A percentile compares a stretch with the other conserved stretches of the same genome.
Evolutionary conservation across 2,888 invertebrate genomes (phyloP).

Genomic region (Hypomecis atomaria): DNA sequence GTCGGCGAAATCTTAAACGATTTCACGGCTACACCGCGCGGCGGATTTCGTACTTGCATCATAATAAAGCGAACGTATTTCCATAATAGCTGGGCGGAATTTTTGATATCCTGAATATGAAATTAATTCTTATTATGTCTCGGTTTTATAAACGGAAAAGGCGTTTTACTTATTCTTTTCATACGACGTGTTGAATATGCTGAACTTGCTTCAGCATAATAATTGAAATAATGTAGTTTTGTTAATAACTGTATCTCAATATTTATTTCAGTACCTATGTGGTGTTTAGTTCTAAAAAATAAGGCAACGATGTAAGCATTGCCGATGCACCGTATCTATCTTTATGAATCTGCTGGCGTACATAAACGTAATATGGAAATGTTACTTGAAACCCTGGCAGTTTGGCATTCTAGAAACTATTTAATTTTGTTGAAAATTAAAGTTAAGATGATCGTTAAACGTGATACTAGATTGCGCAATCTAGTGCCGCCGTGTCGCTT

Average conservation of each 20-base stretch:
- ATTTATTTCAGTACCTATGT: no score
- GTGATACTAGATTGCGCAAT: constrained; percentile 3
- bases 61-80: constrained; percentile 48
- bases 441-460: constrained; percentile 11
- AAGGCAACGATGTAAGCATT: no score
- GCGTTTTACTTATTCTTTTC: no score
- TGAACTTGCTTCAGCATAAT: no score
- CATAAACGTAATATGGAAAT: no score
- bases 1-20: constrained; percentile 59
- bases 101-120: constrained; percentile 26
- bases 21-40: constrained; percentile 54
- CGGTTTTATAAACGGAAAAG: not conserved
- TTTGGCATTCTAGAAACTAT: not conserved
- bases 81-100: constrained; percentile 21
- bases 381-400: no score
- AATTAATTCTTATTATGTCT: constrained; percentile 8
- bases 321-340: no score
- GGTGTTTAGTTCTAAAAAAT: no score
- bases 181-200: no score
- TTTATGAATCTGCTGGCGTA: no score
- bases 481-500: not conserved
- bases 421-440: constrained; percentile 3
- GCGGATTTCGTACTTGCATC: constrained; percentile 50
- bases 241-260: no score
- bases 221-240: no score